phyloP scores from a whole-genome alignment of 2,888 invertebrate genomes.

The Chirona hameri region DNA sequence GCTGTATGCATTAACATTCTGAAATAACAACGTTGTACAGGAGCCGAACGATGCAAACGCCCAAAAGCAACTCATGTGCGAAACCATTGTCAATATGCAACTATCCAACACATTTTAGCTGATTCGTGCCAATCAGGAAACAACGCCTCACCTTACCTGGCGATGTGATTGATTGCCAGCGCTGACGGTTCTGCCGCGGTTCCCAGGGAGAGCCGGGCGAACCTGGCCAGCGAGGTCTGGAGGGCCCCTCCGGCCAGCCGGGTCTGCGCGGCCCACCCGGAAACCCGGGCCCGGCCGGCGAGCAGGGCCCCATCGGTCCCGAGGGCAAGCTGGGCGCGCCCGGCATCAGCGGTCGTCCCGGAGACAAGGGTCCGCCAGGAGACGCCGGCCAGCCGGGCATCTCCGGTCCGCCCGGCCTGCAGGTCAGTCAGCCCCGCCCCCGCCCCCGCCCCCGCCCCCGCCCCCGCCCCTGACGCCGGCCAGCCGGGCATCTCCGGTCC shows the following conservation, averaged over 20 bases:
- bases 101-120: no score
- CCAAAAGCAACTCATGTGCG: no score
- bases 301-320: constrained; percentile 47
- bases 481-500: no score
- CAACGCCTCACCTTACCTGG: no score
- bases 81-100: no score
- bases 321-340: constrained; percentile 67
- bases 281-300: constrained; percentile 60
- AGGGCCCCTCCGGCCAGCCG: constrained; percentile 65
- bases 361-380: constrained; percentile 71
- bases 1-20: no score
- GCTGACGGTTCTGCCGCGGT: no score
- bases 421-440: constrained; percentile 50
- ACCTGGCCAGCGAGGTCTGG: constrained; percentile 65
- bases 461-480: no score
- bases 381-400: constrained; percentile 61
- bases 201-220: constrained; percentile 54
- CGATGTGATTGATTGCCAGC: no score
- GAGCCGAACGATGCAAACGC: no score
- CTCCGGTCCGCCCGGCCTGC: constrained; percentile 64
- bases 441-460: neutral
- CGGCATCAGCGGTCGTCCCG: constrained; percentile 67
- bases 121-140: no score
- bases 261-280: constrained; percentile 66
- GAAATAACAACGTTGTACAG: no score